Evolutionary conservation across 1,140 invertebrate genomes (phyloP), one percentile per base, ranked within the genome.

Genomic region (Adoxophyes honmai): DNA sequence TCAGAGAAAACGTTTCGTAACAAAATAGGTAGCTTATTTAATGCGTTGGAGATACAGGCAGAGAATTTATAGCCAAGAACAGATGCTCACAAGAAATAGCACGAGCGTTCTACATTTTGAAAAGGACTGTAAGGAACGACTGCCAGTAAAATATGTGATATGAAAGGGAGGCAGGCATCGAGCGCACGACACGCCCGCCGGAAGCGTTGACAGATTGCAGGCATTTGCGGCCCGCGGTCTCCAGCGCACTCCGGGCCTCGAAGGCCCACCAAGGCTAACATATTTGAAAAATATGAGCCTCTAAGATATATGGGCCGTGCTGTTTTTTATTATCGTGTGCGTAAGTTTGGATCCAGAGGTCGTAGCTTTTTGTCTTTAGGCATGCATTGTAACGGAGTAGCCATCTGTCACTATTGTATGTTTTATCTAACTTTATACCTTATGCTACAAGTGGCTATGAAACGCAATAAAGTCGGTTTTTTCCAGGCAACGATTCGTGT

Each of bases 161-260:
- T 38, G 55, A 48, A 53, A 48, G 48, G 36, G 21, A 54, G 8
- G 55, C 28, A 21, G 28, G 35, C 48, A 48, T 35, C 8, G 34
- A 9, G 53, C 37, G 53, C 34, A 36, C 44, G 21, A 14, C 56
- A 21, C 34, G 38, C 18, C 38, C n/a, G 42, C 34, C 61, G 61
- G 56, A 63, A 63, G 36, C 39, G 18, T 28, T 63, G 61, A 63
- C 57, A 59, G 57, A 63, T 63, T 63, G 61, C 57, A 52, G 34
- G 48, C 48, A 33, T 18, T 48, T 11, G 34, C 55, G 42, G 33
- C 39, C 39, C 33, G 11, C 42, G 16, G 21, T 48, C 42, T 18
- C 21, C 42, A 48, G 42, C 42, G 21, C 42, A 48, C 42, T 28
- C 42, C 42, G 21, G 42, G 42, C 21, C 42, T 21, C 16, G 6